Evolutionary conservation across 2,113 vertebrate genomes (phyloP).

Genomic region (Mirounga angustirostris): DNA sequence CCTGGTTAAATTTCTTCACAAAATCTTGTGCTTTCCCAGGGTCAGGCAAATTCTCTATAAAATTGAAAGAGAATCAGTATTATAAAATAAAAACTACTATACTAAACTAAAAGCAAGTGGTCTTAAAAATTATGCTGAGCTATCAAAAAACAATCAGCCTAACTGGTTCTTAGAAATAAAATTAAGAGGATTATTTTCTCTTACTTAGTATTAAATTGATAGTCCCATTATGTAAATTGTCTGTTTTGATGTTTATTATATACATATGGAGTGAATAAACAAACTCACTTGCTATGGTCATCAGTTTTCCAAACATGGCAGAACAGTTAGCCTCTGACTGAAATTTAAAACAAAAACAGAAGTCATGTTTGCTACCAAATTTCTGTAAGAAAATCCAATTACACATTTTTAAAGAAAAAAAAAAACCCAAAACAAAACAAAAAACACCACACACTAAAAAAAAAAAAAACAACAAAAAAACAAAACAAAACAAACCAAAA

Average conservation of each 20-base stretch:
- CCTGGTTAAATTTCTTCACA: constrained; percentile 99
- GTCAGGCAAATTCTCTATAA: constrained; percentile 96
- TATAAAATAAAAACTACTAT: constrained; percentile 10
- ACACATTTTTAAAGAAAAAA: neutral
- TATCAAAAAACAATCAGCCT: constrained; percentile 6
- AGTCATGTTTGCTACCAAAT: neutral
- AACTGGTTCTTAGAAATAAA: constrained; percentile 40
- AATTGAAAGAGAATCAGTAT: constrained; percentile 74
- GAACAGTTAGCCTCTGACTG: constrained; percentile 97
- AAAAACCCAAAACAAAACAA: neutral
- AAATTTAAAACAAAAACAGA: constrained; percentile 76
- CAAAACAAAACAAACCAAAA: too few species aligned
- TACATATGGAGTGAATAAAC: constrained; percentile 40
- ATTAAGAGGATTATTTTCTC: neutral
- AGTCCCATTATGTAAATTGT: neutral
- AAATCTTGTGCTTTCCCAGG: constrained; percentile 99
- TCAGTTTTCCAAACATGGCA: constrained; percentile 98
- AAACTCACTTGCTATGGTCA: constrained; percentile 98
- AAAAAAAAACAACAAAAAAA: too few species aligned
- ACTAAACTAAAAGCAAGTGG: neutral
- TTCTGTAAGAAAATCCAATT: constrained; percentile 28
- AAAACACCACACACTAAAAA: neutral
- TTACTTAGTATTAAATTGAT: neutral
- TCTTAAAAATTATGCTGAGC: constrained; percentile 22
- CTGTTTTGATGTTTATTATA: neutral